These are phyloP conservation scores for Chaitophorus viminalis DNA, from an alignment of 2,888 invertebrate species.

Conservation along the genomic window DNA sequence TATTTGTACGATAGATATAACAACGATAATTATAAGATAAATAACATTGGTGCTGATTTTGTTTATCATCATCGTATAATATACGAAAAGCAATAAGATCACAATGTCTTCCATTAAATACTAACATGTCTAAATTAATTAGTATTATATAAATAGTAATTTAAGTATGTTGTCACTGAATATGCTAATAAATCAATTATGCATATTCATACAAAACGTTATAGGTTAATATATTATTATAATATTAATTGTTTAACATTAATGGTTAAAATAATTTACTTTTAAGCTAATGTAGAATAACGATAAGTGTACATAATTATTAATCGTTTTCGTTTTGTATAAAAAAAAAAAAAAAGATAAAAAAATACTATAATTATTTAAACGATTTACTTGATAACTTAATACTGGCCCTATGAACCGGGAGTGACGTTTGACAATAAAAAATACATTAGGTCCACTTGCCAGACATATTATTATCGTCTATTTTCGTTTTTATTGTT, in stretches of 20 bases:
- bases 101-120: conserved; percentile 59
- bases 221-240: neutral
- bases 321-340: neutral
- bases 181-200: neutral
- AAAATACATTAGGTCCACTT: conserved; percentile 46
- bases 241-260: neutral
- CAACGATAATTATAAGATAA: neutral
- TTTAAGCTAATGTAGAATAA: neutral
- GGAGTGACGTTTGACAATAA: conserved; percentile 61
- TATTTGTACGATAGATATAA: neutral
- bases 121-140: conserved; percentile 14
- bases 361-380: neutral
- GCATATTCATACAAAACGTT: neutral
- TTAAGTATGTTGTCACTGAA: neutral
- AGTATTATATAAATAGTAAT: neutral
- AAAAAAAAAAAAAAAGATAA: neutral
- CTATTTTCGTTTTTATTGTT: neutral
- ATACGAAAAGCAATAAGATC: conserved; percentile 48
- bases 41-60: neutral
- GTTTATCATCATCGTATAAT: conserved; percentile 1
- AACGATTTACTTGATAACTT: neutral
- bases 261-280: neutral
- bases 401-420: conserved; percentile 55
- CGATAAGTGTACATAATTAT: neutral
- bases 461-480: conserved; percentile 24